Base-by-base conservation (phyloP, 1,140 invertebrate species). In the Asobara japonica region DNA sequence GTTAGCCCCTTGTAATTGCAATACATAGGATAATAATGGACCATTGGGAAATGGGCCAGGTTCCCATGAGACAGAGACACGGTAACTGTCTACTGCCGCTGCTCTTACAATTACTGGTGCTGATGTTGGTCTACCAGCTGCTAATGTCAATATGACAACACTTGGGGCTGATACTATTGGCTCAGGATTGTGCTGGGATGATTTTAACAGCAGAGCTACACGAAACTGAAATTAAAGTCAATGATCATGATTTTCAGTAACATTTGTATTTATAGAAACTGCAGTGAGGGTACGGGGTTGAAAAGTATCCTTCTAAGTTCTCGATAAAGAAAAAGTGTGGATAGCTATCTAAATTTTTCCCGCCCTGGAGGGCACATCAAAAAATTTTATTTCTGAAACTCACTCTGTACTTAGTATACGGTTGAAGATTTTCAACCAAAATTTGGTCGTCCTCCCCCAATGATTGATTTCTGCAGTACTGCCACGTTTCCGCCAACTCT, bases 361-460 rank as follows among this genome's bases (percentile, higher is more conserved):
- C n/a, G n/a, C n/a, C n/a, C n/a, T n/a, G n/a, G n/a, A n/a, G n/a
- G n/a, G n/a, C n/a, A n/a, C n/a, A n/a, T n/a, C n/a, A n/a, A n/a
- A n/a, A 11, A 36, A 11, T 36, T 36, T 36, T 1, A 64, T 30
- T 11, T 20, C 31, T 25, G 10, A 48, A 51, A 48, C n/a, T 87
- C 89, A 97, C 95, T 88, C 92, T 90, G 81, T 97, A 97, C 81
- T 94, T 96, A 0, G 95, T 95, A 80, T 95, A 97, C 0, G 96
- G 95, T 61, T 93, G 91, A 5, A 97, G 89, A 74, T 93, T 91
- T 56, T 94, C 90, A 0, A 97, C 90, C 11, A 90, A 85, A n/a
- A 93, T 90, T 8, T 90, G 91, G 72, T 92, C 91, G 45, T 92
- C 87, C 16, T 88, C 81, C 13, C 89, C 89, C 88, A 91, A 93